Percentiles rank a stretch among this genome's conserved stretches.
These are phyloP conservation scores for Gopherus evgoodei DNA, from an alignment of 2,113 vertebrate species.

Conservation along the genomic window DNA sequence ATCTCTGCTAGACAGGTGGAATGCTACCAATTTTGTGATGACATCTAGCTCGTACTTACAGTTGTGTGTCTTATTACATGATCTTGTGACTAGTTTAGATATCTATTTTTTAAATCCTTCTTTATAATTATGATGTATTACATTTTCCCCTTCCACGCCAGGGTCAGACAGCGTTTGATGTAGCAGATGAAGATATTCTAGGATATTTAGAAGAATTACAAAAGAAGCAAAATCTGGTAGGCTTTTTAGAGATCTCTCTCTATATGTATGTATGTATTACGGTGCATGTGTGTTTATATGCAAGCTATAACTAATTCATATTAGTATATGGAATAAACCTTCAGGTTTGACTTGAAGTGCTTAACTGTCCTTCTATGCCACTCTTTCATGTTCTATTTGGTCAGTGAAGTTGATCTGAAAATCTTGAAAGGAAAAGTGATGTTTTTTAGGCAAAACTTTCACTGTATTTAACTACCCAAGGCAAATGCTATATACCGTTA, in stretches of 20 bases:
- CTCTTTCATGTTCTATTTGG: background rate
- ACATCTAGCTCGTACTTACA: conserved; percentile 31
- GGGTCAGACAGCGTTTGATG: conserved; percentile 98
- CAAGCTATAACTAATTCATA: background rate
- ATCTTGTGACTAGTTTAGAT: background rate
- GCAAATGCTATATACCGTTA: background rate
- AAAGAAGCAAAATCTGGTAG: conserved; percentile 97
- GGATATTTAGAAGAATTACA: conserved; percentile 97
- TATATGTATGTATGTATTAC: accelerated
- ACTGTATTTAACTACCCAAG: background rate
- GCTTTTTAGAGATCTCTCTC: conserved; percentile 11
- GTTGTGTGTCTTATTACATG: background rate
- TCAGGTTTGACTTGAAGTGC: background rate
- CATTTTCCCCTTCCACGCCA: conserved; percentile 65
- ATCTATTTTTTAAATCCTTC: background rate
- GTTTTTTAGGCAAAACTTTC: background rate
- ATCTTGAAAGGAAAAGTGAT: background rate
- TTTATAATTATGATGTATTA: background rate
- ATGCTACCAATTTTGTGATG: conserved; percentile 9
- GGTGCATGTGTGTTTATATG: background rate
- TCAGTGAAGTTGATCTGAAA: background rate
- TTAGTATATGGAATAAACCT: background rate
- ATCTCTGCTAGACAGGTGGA: conserved; percentile 38
- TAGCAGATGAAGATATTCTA: conserved; percentile 97
- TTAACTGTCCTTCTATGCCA: background rate